Evolutionary conservation across 2,888 invertebrate genomes (phyloP).

Genomic region (Agriotes lineatus): DNA sequence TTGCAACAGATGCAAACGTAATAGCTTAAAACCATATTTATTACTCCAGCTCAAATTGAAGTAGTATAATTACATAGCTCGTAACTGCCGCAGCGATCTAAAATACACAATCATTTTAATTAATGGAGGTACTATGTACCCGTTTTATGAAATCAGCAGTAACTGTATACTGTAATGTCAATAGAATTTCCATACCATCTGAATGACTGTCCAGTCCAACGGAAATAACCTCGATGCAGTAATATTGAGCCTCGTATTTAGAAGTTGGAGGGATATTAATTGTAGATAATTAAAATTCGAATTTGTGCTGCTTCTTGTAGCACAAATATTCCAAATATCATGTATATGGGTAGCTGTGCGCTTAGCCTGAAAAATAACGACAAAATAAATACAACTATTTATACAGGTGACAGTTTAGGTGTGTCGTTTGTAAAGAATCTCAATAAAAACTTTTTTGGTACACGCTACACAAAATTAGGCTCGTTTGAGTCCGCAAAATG

Average conservation of each 20-base stretch:
- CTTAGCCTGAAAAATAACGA: too few species aligned
- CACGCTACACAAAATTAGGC: too few species aligned
- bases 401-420: too few species aligned
- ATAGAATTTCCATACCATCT: slow-evolving; percentile 38
- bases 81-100: slow-evolving; percentile 47
- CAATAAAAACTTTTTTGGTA: too few species aligned
- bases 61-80: slow-evolving; percentile 46
- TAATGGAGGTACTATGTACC: neutral
- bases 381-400: too few species aligned
- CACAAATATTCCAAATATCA: slow-evolving; percentile 48
- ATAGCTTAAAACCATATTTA: neutral
- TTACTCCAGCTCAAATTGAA: slow-evolving; percentile 45
- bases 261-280: slow-evolving; percentile 45
- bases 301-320: slow-evolving; percentile 41
- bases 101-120: neutral
- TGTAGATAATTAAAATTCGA: slow-evolving; percentile 42
- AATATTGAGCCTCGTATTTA: slow-evolving; percentile 43
- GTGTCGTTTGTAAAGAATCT: too few species aligned
- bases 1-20: too few species aligned
- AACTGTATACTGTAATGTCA: too few species aligned
- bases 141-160: too few species aligned
- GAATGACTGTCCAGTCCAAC: slow-evolving; percentile 48
- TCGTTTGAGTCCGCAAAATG: too few species aligned
- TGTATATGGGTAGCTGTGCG: slow-evolving; percentile 46
- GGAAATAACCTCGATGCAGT: slow-evolving; percentile 46